A percentile compares a stretch with the other conserved stretches of the same genome.
Conservation (phyloP, 2,888 invertebrate species). For the Linnaemya vulpina region DNA sequence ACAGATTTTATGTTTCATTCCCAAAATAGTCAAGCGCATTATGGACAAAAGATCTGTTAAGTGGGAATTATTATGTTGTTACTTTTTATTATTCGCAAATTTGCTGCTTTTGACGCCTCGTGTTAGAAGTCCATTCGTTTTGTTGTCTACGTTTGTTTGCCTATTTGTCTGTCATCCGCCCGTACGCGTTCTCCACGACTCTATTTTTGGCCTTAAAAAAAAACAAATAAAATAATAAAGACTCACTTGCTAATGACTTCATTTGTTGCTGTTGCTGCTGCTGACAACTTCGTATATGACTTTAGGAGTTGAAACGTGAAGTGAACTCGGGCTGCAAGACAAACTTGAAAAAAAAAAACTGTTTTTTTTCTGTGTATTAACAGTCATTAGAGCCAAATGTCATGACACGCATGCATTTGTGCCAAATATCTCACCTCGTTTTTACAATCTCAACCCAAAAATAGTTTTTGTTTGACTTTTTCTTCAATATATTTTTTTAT, state of each 20-base stretch:
- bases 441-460: slow-evolving; percentile 66
- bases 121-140: slow-evolving; percentile 64
- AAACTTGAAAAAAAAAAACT: slow-evolving; percentile 3
- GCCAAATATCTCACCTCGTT: slow-evolving; percentile 71
- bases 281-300: slow-evolving; percentile 40
- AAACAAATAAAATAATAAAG: too few species aligned
- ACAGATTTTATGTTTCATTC: slow-evolving; percentile 36
- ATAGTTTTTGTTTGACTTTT: slow-evolving; percentile 54
- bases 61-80: slow-evolving; percentile 67
- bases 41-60: slow-evolving; percentile 46
- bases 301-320: slow-evolving; percentile 36
- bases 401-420: slow-evolving; percentile 72
- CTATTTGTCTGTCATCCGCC: slow-evolving; percentile 56
- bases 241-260: slow-evolving; percentile 65
- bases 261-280: slow-evolving; percentile 53
- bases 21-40: slow-evolving; percentile 45
- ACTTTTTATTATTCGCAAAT: slow-evolving; percentile 67
- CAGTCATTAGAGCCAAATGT: slow-evolving; percentile 71
- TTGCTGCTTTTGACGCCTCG: slow-evolving; percentile 70
- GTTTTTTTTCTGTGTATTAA: slow-evolving; percentile 46
- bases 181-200: slow-evolving; percentile 51
- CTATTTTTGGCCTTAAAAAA: slow-evolving; percentile 49
- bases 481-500: too few species aligned
- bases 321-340: slow-evolving; percentile 57
- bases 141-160: slow-evolving; percentile 51